Base-by-base conservation (phyloP, 2,797 vertebrate genomes). In the Helarctos malayanus region DNA sequence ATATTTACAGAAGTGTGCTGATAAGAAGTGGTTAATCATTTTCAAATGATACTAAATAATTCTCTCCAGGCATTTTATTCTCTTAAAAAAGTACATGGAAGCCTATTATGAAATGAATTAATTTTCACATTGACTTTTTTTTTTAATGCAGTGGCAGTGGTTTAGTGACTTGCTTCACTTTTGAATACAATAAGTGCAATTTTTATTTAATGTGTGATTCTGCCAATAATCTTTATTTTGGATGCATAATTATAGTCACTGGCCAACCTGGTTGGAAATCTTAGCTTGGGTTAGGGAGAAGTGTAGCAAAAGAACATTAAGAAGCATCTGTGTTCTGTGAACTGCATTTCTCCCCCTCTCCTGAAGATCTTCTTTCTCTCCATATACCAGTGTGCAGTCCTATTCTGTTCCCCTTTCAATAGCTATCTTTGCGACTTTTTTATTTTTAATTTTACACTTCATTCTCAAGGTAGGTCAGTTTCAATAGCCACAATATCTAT, bases 101-200 rank as follows among this genome's bases (percentile, higher is more conserved):
- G n/a, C 56, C 68, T 94, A 35, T 95, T 75, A 73, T 85, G 52
- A 91, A 89, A 96, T 21, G 7, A 97, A 93, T 97, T 97, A 69
- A 98, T 95, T 96, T 90, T 97, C 96, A 91, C 23, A 4, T 97
- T 93, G 52, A 79, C 87, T 81, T 89, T 96, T 96, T 35, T 38
- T 95, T 76, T 13, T 7, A 96, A 86, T 61, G 47, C 71, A 49
- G 12, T 32, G 38, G 57, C 59, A 4, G 45, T 25, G 10, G 91
- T 95, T 95, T 84, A 73, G 84, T 29, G 73, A 35, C 61, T 94
- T 87, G 61, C 76, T 96, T 85, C 75, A 78, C 52, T 71, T 86
- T 68, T 76, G 54, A 93, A 54, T 91, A 41, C 32, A 82, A 57
- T 63, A 86, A 91, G 41, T 86, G 3, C 75, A 81, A 69, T 85